Conservation (phyloP, 2,888 invertebrate species). For the Tachystola acroxantha region DNA sequence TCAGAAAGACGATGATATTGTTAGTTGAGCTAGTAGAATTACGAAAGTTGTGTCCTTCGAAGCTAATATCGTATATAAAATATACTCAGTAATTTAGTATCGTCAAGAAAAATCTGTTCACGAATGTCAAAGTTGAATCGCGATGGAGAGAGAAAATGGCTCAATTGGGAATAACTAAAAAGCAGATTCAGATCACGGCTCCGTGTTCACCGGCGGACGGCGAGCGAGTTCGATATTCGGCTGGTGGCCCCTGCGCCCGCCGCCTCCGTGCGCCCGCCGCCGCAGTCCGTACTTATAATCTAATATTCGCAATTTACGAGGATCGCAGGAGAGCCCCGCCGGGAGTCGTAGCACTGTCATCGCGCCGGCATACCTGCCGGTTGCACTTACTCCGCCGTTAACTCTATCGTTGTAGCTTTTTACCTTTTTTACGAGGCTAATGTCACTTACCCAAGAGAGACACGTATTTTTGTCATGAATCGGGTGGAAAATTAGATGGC, state of each 20-base stretch:
- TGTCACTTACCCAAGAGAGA: slow-evolving; percentile 21
- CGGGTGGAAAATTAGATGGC: slow-evolving; percentile 4
- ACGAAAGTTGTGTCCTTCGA: too few relatives aligned
- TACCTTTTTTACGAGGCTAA: slow-evolving; percentile 39
- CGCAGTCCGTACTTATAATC: slow-evolving; percentile 75
- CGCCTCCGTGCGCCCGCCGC: too few relatives aligned
- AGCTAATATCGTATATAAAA: too few relatives aligned
- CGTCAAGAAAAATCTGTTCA: slow-evolving; percentile 4
- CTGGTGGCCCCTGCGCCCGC: slow-evolving; percentile 66
- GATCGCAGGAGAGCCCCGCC: slow-evolving; percentile 62
- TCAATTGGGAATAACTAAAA: slow-evolving; percentile 45
- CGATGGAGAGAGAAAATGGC: slow-evolving; percentile 27
- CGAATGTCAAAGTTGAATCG: slow-evolving; percentile 1
- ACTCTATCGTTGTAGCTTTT: slow-evolving; percentile 50
- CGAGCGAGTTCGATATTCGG: slow-evolving; percentile 65
- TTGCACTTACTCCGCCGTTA: slow-evolving; percentile 58
- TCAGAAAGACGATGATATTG: too few relatives aligned
- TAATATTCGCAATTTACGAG: slow-evolving; percentile 77
- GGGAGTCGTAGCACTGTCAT: slow-evolving; percentile 72
- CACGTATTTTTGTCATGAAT: slow-evolving; percentile 7
- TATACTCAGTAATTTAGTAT: too few relatives aligned
- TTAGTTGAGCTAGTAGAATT: too few relatives aligned
- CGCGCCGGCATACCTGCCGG: slow-evolving; percentile 60
- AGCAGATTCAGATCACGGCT: slow-evolving; percentile 68
- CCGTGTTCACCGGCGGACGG: slow-evolving; percentile 46